These are phyloP conservation scores for Temnothorax curvispinosus DNA, from an alignment of 1,140 invertebrate genomes.

Conservation along the genomic window DNA sequence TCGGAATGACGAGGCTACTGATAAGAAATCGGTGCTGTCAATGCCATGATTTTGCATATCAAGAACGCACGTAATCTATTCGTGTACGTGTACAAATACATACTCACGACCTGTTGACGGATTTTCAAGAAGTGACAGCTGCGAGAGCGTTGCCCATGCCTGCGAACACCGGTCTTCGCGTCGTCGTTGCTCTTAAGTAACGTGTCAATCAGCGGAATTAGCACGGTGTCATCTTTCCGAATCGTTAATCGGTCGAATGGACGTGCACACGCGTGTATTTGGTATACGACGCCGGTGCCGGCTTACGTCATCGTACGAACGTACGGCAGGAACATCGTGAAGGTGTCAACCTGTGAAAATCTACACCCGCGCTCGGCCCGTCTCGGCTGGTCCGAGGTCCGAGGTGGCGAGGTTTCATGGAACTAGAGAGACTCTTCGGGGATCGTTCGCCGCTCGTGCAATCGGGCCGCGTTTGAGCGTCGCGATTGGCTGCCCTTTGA, in stretches of 20 bases:
- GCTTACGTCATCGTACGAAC: constrained; percentile 9
- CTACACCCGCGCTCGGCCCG: background rate
- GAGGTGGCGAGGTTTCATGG: background rate
- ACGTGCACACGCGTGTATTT: background rate
- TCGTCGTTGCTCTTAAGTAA: background rate
- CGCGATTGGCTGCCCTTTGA: no score
- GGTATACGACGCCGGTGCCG: background rate
- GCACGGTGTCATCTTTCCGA: background rate
- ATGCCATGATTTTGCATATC: background rate
- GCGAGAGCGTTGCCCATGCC: constrained; percentile 9
- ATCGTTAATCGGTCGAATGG: background rate
- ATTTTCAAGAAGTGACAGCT: constrained; percentile 20
- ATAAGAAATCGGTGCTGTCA: background rate
- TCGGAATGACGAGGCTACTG: background rate
- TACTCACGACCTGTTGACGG: background rate
- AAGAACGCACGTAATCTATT: background rate
- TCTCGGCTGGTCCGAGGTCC: background rate
- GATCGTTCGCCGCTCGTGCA: background rate
- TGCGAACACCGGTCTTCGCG: background rate
- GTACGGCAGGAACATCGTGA: background rate
- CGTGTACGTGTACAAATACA: background rate
- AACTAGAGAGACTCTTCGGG: background rate
- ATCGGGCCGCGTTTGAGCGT: no score
- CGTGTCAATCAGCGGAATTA: constrained; percentile 2
- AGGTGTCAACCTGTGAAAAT: background rate